Evolutionary conservation across 2,113 vertebrate genomes (phyloP).

Genomic region (Ariopsis seemanni): DNA sequence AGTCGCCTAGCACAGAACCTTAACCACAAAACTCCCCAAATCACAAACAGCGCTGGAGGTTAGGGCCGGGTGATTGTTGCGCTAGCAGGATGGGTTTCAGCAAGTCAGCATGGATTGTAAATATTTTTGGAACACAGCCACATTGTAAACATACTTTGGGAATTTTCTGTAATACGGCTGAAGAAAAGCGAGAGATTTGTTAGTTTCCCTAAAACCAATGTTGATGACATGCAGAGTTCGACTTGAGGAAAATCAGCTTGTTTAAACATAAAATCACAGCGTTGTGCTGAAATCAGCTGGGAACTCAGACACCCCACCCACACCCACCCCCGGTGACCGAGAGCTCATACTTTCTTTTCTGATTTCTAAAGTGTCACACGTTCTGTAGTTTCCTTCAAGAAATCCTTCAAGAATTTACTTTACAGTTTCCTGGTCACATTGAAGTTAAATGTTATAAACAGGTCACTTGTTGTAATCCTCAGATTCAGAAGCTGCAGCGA

Average conservation of each 20-base stretch:
- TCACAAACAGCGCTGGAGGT: neutral
- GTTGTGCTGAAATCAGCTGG: neutral
- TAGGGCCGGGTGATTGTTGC: neutral
- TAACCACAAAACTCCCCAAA: neutral
- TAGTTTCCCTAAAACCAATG: neutral
- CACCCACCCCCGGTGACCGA: neutral
- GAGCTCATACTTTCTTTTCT: neutral
- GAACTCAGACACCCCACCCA: neutral
- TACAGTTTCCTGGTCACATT: neutral
- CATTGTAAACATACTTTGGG: neutral
- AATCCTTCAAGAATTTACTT: too few relatives aligned
- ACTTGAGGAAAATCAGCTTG: too few relatives aligned
- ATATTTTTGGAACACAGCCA: neutral
- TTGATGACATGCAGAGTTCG: neutral
- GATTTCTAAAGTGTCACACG: too few relatives aligned
- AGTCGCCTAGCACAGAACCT: neutral
- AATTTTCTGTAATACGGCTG: neutral
- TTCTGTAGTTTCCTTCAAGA: too few relatives aligned
- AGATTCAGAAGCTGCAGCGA: neutral
- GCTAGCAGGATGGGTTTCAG: neutral
- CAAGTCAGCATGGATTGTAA: neutral
- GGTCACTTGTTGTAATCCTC: neutral
- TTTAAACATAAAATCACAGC: neutral
- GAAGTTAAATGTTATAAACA: neutral
- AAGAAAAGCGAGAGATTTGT: neutral